Evolutionary conservation across 2,888 invertebrate species (phyloP), one percentile per base, ranked within the genome.

Genomic region (Oasisia sp.): DNA sequence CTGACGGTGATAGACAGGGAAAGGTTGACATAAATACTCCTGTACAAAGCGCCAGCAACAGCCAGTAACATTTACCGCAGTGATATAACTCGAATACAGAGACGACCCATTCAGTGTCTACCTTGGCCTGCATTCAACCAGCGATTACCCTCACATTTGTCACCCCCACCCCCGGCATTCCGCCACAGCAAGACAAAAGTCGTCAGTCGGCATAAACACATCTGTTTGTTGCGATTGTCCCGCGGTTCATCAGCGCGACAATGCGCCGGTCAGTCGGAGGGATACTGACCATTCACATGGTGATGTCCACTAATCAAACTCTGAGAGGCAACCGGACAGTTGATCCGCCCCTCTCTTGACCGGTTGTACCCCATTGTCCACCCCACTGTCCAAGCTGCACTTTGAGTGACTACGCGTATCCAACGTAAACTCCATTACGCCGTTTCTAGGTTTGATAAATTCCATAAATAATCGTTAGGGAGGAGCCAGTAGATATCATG

Each of bases 381-480:
- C 74, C 27, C 74, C 74, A 19, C 74, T 74, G 27, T 27, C 74
- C 14, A 19, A 74, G 74, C 19, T 74, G 74, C 74, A 74, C 74
- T 74, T 74, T 74, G n/a, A 74, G 27, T 19, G 19, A 74, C 74
- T 74, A 19, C n/a, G 14, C 74, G 74, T 74, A 74, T 74, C 74
- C 74, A 74, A 27, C 7, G n/a, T 27, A 7, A n/a, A 27, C 74
- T 74, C 74, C 74, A 74, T 74, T 74, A 74, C 27, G 74, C n/a
- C 74, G 74, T 74, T 74, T 74, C 74, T 74, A 74, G 19, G 74
- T 74, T 74, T 7, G 74, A n/a, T 74, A 74, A 19, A 74, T 74
- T 74, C 74, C 27, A 74, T 74, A 74, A 74, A 74, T 74, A 74
- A 74, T 74, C 74, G 27, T 74, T 74, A 74, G 74, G 74, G 74